Percentiles rank a stretch among this genome's conserved stretches.
Conservation (phyloP, 2,797 vertebrate species). For the Passerculus sandwichensis region DNA sequence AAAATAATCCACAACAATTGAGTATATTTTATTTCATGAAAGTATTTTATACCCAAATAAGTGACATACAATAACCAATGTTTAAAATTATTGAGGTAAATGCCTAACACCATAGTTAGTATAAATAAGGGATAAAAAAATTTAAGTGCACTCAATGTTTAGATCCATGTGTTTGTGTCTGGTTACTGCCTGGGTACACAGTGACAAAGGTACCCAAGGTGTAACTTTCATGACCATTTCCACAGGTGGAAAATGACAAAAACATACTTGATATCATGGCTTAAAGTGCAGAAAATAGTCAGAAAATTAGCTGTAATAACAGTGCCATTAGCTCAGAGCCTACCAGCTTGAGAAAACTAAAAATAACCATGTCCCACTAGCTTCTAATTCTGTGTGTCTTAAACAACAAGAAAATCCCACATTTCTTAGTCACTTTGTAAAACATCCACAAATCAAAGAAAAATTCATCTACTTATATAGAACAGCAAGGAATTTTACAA, state of each 20-base stretch:
- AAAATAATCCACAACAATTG: constrained; percentile 10
- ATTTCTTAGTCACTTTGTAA: background rate
- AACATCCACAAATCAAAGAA: background rate
- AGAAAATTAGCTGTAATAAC: constrained; percentile 26
- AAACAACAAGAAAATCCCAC: background rate
- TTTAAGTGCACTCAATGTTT: constrained; percentile 27
- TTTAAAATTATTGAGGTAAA: constrained; percentile 64
- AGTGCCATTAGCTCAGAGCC: background rate
- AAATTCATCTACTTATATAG: background rate
- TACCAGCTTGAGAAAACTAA: background rate
- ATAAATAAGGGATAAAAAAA: constrained; percentile 58
- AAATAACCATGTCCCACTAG: background rate
- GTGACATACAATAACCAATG: constrained; percentile 32
- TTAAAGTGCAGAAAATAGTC: constrained; percentile 53
- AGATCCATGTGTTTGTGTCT: background rate
- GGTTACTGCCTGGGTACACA: background rate
- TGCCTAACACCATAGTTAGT: constrained; percentile 38
- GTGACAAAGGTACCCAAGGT: background rate
- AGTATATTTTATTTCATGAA: constrained; percentile 52
- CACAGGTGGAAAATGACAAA: constrained; percentile 12
- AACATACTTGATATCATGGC: background rate
- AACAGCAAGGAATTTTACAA: background rate
- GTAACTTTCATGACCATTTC: background rate
- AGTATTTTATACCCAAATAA: constrained; percentile 54
- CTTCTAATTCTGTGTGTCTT: background rate